Conservation (phyloP, 2,888 invertebrate species). For the Philopedon plagiatum region DNA sequence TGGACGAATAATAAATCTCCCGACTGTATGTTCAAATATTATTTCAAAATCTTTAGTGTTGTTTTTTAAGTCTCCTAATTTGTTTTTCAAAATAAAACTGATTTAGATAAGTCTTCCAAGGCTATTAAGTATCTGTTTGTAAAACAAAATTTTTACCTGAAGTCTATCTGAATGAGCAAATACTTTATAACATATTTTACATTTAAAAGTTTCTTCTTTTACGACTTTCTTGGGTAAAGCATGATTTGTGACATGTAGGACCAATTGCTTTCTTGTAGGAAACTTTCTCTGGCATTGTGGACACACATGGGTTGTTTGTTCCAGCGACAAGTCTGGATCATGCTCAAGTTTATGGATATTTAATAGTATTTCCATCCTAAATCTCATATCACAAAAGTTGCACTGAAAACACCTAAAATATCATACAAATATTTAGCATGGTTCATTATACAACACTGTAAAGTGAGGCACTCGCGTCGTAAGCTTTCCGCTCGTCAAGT, state of each 20-base stretch:
- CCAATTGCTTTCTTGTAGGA: constrained; percentile 60
- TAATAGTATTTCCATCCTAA: constrained; percentile 59
- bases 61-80: too few species aligned
- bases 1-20: too few species aligned
- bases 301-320: constrained; percentile 60
- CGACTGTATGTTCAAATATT: too few species aligned
- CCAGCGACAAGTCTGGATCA: constrained; percentile 58
- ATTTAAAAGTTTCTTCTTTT: constrained; percentile 70
- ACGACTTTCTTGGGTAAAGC: constrained; percentile 52
- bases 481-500: too few species aligned
- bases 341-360: constrained; percentile 62
- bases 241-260: constrained; percentile 60
- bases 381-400: constrained; percentile 57
- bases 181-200: constrained; percentile 77
- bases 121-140: too few species aligned
- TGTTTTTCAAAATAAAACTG: too few species aligned
- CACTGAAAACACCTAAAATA: constrained; percentile 59
- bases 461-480: too few species aligned
- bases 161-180: constrained; percentile 76
- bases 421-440: neutral
- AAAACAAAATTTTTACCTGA: constrained; percentile 65
- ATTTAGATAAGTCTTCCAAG: too few species aligned
- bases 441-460: too few species aligned
- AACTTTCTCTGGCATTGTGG: constrained; percentile 62
- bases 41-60: too few species aligned